Evolutionary conservation across 2,888 invertebrate genomes (phyloP).

Genomic region (Conomelus anceps): DNA sequence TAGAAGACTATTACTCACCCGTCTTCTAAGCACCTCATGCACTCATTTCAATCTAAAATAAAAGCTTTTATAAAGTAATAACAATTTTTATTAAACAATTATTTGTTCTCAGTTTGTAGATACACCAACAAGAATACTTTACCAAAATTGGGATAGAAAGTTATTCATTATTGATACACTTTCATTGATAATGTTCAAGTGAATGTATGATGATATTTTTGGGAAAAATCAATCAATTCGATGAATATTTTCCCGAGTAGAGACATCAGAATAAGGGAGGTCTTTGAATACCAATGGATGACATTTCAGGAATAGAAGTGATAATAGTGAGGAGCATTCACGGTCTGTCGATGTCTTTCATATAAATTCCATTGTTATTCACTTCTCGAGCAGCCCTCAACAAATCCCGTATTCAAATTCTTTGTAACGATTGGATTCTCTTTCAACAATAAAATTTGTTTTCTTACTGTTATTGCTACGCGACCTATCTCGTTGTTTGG

Average conservation of each 20-base stretch:
- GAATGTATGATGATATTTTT: too few relatives aligned
- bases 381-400: neutral
- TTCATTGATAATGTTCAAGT: neutral
- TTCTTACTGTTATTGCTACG: neutral
- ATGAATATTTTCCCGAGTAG: neutral
- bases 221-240: neutral
- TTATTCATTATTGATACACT: neutral
- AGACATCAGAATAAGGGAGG: neutral
- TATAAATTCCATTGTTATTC: neutral
- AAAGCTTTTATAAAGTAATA: too few relatives aligned
- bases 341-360: neutral
- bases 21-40: too few relatives aligned
- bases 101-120: too few relatives aligned
- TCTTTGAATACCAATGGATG: neutral
- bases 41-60: too few relatives aligned
- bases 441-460: neutral
- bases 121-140: too few relatives aligned
- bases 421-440: neutral
- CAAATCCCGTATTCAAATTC: neutral
- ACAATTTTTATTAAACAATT: too few relatives aligned
- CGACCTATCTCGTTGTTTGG: neutral
- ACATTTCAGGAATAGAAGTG: neutral
- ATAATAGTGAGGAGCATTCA: neutral
- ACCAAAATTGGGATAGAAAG: too few relatives aligned
- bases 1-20: too few relatives aligned